These are phyloP conservation scores for Malaclemys terrapin DNA, from an alignment of 2,113 vertebrate species.

Conservation along the genomic window DNA sequence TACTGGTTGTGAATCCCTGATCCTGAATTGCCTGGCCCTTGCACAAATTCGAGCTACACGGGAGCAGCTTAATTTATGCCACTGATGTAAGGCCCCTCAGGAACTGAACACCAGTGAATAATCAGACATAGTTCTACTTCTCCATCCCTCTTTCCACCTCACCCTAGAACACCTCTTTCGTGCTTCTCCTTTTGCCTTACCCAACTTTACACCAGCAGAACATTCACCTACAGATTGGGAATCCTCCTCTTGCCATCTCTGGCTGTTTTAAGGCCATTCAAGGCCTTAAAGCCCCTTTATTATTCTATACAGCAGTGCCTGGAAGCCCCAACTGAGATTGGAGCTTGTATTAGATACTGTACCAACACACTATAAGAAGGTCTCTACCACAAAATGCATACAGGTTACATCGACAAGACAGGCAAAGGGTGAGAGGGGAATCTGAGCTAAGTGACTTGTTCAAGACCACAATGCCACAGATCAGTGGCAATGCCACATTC, in stretches of 20 bases:
- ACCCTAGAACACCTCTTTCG: not conserved
- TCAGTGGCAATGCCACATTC: not conserved
- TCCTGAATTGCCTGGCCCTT: not conserved
- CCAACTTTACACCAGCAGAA: not conserved
- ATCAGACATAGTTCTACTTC: not conserved
- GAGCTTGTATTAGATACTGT: not conserved
- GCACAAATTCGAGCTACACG: fast-evolving
- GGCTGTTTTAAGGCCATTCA: not conserved
- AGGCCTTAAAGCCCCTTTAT: not conserved
- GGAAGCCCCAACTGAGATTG: not conserved
- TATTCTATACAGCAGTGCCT: not conserved
- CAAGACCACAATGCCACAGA: not conserved
- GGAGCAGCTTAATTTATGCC: not conserved
- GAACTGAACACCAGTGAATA: not conserved
- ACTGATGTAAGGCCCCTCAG: not conserved
- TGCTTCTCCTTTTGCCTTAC: not conserved
- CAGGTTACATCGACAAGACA: not conserved
- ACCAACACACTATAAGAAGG: not conserved
- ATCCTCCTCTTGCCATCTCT: not conserved
- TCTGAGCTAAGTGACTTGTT: not conserved
- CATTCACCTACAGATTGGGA: not conserved
- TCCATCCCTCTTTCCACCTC: not conserved
- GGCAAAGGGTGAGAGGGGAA: not conserved
- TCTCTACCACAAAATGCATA: not conserved
- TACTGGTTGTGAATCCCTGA: fast-evolving